Conservation (phyloP, 2,888 invertebrate genomes). For the Cephus rjabovi region DNA sequence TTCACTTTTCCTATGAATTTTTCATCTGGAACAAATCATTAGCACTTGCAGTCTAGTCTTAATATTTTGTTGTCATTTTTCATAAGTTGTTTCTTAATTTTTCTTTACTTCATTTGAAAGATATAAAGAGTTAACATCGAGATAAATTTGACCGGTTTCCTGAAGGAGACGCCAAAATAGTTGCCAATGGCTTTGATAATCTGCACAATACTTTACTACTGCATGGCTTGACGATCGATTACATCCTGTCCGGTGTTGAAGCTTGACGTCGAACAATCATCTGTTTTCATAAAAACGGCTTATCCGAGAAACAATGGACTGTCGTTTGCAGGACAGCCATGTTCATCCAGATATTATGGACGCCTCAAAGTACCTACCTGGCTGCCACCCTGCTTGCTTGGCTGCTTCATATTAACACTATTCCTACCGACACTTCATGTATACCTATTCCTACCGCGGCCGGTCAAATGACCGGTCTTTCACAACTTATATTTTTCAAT, state of each 20-base stretch:
- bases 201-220: not conserved
- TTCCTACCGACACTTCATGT: no score
- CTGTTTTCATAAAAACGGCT: conserved; percentile 60
- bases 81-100: not conserved
- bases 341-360: conserved; percentile 31
- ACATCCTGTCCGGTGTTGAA: conserved; percentile 30
- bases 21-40: not conserved
- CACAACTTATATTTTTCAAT: no score
- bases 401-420: not conserved
- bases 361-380: conserved; percentile 8
- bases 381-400: conserved; percentile 1
- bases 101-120: not conserved
- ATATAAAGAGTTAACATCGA: no score
- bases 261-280: conserved; percentile 55
- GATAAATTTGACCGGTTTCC: no score
- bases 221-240: conserved; percentile 26
- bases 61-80: not conserved
- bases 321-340: conserved; percentile 49
- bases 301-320: conserved; percentile 59
- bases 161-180: not conserved
- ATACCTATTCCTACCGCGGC: no score
- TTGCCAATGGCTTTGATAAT: not conserved
- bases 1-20: not conserved
- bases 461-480: no score
- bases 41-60: not conserved